Evolutionary conservation across 2,797 vertebrate species (phyloP).

Genomic region (Sarcoramphus papa): DNA sequence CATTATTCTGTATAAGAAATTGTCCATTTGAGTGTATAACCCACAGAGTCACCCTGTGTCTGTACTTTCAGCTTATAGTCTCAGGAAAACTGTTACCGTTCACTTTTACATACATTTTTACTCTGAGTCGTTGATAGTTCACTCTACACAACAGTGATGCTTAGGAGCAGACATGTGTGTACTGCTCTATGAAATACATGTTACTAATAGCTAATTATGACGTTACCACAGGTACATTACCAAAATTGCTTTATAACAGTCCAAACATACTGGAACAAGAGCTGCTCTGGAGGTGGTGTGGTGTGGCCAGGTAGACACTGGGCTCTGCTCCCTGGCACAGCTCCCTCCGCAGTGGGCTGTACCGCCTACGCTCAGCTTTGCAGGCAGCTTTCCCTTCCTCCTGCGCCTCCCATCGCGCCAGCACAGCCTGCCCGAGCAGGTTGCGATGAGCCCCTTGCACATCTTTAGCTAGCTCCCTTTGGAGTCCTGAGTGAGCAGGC

Average conservation of each 20-base stretch:
- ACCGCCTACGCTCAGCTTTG: fast-evolving
- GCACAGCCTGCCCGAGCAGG: not conserved
- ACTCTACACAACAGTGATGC: not conserved
- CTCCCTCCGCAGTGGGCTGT: not conserved
- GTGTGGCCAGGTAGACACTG: not conserved
- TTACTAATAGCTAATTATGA: not conserved
- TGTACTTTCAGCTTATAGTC: not conserved
- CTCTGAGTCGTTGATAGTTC: not conserved
- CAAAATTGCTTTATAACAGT: not conserved
- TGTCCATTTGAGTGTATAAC: not conserved
- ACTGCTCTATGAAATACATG: not conserved
- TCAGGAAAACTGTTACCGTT: not conserved
- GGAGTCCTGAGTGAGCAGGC: not conserved
- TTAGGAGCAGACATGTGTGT: not conserved
- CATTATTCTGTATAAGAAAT: not conserved
- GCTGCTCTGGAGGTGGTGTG: not conserved
- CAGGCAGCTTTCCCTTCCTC: not conserved
- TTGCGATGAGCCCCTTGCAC: not conserved
- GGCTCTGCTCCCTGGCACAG: not conserved
- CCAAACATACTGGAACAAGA: not conserved
- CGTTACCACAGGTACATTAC: not conserved
- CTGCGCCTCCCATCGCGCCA: fast-evolving
- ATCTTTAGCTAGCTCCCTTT: not conserved
- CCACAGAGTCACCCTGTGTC: not conserved
- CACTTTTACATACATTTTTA: not conserved